These are phyloP conservation scores for Lucinisca nassula DNA, from an alignment of 2,888 invertebrate species.

Conservation along the genomic window DNA sequence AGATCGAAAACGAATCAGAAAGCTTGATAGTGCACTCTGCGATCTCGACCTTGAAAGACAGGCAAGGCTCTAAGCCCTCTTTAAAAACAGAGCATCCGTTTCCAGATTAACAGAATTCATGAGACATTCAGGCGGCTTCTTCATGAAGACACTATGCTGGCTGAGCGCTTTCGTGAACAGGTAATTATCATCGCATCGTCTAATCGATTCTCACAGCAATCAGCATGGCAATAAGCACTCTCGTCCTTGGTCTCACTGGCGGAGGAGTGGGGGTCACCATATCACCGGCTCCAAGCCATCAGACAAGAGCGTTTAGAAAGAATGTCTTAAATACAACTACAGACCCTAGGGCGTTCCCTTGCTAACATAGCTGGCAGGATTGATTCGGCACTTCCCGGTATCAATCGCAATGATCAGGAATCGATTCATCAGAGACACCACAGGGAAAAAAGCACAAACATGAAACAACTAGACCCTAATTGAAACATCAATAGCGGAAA, in stretches of 20 bases:
- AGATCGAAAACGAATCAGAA: no score
- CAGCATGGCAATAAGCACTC: not conserved
- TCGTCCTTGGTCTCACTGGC: not conserved
- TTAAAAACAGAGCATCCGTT: not conserved
- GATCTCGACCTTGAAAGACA: no score
- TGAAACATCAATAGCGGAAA: no score
- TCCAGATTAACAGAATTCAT: not conserved
- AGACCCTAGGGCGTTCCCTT: not conserved
- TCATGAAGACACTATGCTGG: slow-evolving; percentile 11
- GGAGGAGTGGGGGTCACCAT: not conserved
- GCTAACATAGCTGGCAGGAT: not conserved
- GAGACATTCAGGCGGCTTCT: not conserved
- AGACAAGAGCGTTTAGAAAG: not conserved
- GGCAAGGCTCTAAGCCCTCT: no score
- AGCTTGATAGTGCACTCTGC: not conserved
- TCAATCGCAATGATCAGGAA: not conserved
- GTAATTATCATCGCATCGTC: not conserved
- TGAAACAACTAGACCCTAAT: no score
- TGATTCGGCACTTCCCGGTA: not conserved
- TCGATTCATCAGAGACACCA: no score
- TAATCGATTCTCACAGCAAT: not conserved
- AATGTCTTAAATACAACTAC: not conserved
- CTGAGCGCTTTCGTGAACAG: slow-evolving; percentile 2
- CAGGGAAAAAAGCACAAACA: no score
- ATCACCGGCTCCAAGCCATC: not conserved